Percentiles rank a stretch among this genome's conserved stretches.
These are phyloP conservation scores for Eunapius fragilis DNA, from an alignment of 37 sponge, comb jelly and placozoan genomes.

Conservation along the genomic window DNA sequence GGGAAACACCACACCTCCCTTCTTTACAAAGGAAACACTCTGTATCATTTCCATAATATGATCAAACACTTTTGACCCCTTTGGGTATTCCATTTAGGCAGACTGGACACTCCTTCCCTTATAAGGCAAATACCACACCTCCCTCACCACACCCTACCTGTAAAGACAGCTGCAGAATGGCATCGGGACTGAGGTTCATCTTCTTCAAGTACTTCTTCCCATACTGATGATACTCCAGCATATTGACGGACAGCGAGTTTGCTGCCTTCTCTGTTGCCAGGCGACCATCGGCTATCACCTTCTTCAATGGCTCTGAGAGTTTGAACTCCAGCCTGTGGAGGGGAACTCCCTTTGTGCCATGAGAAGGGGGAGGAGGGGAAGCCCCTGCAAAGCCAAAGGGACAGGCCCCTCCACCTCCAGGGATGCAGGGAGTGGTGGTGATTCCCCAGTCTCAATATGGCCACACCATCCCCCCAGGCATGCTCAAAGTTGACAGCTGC, in stretches of 20 bases:
- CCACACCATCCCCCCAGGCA: slow-evolving; percentile 97
- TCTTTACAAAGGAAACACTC: too few relatives aligned
- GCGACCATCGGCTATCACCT: slow-evolving; percentile 50
- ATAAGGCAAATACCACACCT: too few relatives aligned
- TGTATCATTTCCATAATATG: too few relatives aligned
- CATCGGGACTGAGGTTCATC: slow-evolving; percentile 82
- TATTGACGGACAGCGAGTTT: slow-evolving; percentile 33
- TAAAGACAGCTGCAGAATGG: slow-evolving; percentile 84
- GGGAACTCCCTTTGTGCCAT: slow-evolving; percentile 21
- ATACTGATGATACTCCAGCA: slow-evolving; percentile 61
- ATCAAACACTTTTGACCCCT: too few relatives aligned
- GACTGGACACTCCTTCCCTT: too few relatives aligned
- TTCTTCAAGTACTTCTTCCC: slow-evolving; percentile 73
- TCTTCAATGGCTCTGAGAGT: slow-evolving; percentile 47
- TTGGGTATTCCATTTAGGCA: too few relatives aligned
- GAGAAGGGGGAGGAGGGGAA: too few relatives aligned
- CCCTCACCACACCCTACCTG: slow-evolving; percentile 52
- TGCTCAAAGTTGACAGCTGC: slow-evolving; percentile 95
- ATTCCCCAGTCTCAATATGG: too few relatives aligned
- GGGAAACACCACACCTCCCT: too few relatives aligned
- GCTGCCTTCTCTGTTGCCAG: slow-evolving; percentile 41
- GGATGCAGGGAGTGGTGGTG: not conserved
- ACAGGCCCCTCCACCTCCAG: not conserved
- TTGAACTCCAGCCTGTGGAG: slow-evolving; percentile 51
- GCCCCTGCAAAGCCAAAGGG: too few relatives aligned